Evolutionary conservation across 2,797 vertebrate species (phyloP), one percentile per base, ranked within the genome.

Genomic region (Clarias fuscus): DNA sequence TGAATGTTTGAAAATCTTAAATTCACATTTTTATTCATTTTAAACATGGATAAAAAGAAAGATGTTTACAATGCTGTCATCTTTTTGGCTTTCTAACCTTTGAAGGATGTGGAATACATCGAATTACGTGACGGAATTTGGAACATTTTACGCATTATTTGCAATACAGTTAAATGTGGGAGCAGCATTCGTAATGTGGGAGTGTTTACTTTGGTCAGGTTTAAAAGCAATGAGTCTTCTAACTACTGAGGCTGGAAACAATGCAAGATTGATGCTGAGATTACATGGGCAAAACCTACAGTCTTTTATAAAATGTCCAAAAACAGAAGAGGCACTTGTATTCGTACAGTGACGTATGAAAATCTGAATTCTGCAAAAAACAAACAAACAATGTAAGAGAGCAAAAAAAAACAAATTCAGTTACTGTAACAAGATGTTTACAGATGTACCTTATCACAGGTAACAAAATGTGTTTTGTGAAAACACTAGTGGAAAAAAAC

Each of bases 121-220:
- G 61, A 64, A 43, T 5, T n/a, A 40, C 10, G 3, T 59, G 53
- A 70, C 59, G 53, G 24, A 80, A 72, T 33, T 27, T 10, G 79
- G 79, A 82, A 82, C 17, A 6, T 53, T 82, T 67, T 30, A 10
- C 7, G 20, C 79, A 20, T 53, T 65, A 30, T 81, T 81, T 27
- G 30, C 27, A 61, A 79, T 61, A 61, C 5, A 3, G 61, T 67
- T 27, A 48, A 11, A 37, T 40, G 30, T 61, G 20, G 40, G 40
- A 43, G 40, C 40, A 7, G 43, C 43, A 10, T 48, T 48, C 7
- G 43, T 48, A 48, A 48, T 7, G 43, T 48, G 43, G 43, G 43
- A 59, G 27, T 61, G 76, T 59, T 78, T 78, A 33, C 27, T 78
- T 78, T 62, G 76, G 56, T 78, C 30, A 61, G 10, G 30, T 59